Evolutionary conservation across 2,888 invertebrate genomes (phyloP), one percentile per base, ranked within the genome.

Genomic region (Clostera curtula): DNA sequence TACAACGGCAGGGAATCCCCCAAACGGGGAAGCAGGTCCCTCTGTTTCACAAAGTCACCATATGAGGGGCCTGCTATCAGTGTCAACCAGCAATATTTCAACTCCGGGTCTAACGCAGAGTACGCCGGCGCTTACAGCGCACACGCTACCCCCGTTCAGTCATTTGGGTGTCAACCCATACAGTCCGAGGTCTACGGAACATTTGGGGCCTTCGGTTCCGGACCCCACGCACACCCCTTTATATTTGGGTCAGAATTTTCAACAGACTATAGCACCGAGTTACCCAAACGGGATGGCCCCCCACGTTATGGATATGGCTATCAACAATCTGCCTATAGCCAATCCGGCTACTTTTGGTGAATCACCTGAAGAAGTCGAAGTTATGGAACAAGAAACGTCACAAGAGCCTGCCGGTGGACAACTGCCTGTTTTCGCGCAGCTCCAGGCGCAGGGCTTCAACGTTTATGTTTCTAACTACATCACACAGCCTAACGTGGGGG

Each of bases 21-120:
- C 93, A 93, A 94, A 94, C 93, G 93, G 93, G 93, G 91, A 92
- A 89, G 93, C 93, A 93, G 93, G 93, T 92, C 93, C 91, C 92
- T 93, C 93, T 90, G 91, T 89, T 88, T 88, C 89, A 86, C 89
- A 89, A 90, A 91, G 88, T 87, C 87, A 90, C 85, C 89, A 87
- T 85, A 86, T 92, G 93, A 92, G 93, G 93, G 93, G 93, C 93
- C 93, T 93, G 93, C 93, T 89, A 79, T 87, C 90, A 86, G 89
- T 89, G 85, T 88, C 88, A 88, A 88, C 87, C 87, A 88, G 85
- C 87, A 86, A 85, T 84, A 87, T 85, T 87, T 79, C 85, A 85
- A 77, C 85, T 58, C 84, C 83, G 65, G 65, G 76, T 58, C 77
- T 79, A 82, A 80, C 82, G 30, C 86, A 86, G 70, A 84, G 69